These are phyloP conservation scores for Tympanoctomys barrerae DNA, from an alignment of 2,797 vertebrate species.

Conservation along the genomic window DNA sequence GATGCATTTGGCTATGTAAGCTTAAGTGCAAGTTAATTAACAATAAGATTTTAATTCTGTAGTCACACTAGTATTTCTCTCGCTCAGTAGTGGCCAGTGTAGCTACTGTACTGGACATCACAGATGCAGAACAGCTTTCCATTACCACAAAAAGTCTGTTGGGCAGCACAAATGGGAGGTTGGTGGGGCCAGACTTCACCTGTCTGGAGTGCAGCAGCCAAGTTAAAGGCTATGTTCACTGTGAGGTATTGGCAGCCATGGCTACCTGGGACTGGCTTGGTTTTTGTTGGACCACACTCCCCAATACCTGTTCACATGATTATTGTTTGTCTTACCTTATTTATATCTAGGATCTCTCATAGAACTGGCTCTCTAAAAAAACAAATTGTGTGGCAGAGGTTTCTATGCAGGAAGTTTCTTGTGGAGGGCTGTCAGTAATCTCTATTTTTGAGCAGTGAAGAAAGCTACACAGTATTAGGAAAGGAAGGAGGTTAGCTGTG, in stretches of 20 bases:
- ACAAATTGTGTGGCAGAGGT: not conserved
- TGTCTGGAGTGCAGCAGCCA: not conserved
- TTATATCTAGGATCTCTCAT: not conserved
- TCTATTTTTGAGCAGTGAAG: not conserved
- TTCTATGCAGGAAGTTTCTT: not conserved
- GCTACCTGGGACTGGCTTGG: not conserved
- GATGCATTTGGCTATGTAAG: not conserved
- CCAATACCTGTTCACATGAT: not conserved
- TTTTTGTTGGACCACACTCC: not conserved
- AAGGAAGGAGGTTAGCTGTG: not conserved
- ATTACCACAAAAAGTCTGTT: not conserved
- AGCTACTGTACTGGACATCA: not conserved
- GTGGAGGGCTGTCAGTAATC: not conserved
- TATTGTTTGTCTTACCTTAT: not conserved
- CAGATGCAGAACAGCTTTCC: not conserved
- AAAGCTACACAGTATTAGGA: not conserved
- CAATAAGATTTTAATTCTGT: not conserved
- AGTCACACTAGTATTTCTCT: not conserved
- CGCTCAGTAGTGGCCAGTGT: not conserved
- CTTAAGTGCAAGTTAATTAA: not conserved
- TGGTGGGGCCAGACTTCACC: not conserved
- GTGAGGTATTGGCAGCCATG: not conserved
- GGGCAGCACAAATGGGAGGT: not conserved
- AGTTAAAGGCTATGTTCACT: not conserved
- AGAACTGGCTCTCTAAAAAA: conserved; percentile 31